These are phyloP conservation scores for Nibea albiflora DNA, from an alignment of 2,113 vertebrate genomes.

Conservation along the genomic window DNA sequence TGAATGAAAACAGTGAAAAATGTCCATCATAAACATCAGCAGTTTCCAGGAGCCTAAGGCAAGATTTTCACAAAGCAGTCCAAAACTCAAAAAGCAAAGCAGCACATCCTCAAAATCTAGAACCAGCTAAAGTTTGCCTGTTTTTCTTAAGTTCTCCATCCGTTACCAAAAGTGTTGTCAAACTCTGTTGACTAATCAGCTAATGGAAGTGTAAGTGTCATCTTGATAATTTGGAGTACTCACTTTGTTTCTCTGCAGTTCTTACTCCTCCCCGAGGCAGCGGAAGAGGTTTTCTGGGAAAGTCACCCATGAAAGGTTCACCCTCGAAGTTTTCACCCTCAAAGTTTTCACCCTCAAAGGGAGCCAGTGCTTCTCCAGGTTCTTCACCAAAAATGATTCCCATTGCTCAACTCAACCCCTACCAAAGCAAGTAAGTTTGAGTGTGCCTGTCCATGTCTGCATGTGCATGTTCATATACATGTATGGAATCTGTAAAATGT, in stretches of 20 bases:
- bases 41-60: background rate
- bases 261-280: conserved; percentile 64
- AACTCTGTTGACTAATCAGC: background rate
- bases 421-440: conserved; percentile 86
- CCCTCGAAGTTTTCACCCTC: background rate
- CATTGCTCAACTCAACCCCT: conserved; percentile 89
- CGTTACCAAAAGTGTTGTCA: background rate
- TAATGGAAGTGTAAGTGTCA: background rate
- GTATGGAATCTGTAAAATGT: background rate
- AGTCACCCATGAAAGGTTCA: conserved; percentile 27
- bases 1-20: background rate
- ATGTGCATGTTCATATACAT: background rate
- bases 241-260: conserved; percentile 68
- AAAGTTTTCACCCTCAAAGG: conserved; percentile 31
- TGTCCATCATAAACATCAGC: too few relatives aligned
- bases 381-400: conserved; percentile 84
- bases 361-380: conserved; percentile 70
- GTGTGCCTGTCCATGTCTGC: background rate
- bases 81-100: background rate
- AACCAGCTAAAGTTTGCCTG: background rate
- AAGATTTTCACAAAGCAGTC: background rate
- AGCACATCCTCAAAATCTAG: background rate
- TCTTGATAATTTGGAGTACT: background rate
- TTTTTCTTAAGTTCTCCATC: background rate
- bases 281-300: conserved; percentile 79